These are phyloP conservation scores for Parnassius glacialis DNA, from an alignment of 2,888 invertebrate species.

Conservation along the genomic window DNA sequence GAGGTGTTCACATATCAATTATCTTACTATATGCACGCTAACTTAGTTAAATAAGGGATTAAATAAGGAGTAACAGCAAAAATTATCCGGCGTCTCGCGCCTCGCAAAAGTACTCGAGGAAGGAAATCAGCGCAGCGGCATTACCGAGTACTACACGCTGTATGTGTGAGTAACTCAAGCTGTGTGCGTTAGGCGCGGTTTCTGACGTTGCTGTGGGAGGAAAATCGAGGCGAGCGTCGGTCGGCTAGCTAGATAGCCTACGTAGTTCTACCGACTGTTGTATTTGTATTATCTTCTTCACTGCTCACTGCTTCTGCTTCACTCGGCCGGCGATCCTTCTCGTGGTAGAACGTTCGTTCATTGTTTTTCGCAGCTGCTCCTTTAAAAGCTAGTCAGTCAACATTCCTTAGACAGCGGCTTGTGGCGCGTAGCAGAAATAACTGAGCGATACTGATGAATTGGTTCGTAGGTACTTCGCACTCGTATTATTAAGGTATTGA, in stretches of 20 bases:
- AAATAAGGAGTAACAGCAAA: slow-evolving; percentile 33
- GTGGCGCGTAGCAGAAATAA: slow-evolving; percentile 75
- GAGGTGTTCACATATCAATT: slow-evolving; percentile 28
- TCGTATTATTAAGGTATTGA: slow-evolving; percentile 55
- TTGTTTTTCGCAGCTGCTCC: slow-evolving; percentile 47
- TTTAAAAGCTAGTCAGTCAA: slow-evolving; percentile 65
- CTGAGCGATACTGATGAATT: slow-evolving; percentile 71
- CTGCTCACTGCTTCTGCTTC: neutral
- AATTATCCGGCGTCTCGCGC: slow-evolving; percentile 48
- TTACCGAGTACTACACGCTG: slow-evolving; percentile 51
- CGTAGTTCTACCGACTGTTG: slow-evolving; percentile 22
- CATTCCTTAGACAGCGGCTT: slow-evolving; percentile 69
- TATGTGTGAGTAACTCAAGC: slow-evolving; percentile 39
- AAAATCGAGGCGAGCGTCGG: slow-evolving; percentile 48
- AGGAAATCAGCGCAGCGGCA: slow-evolving; percentile 68
- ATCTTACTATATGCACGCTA: slow-evolving; percentile 21
- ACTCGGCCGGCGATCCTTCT: slow-evolving; percentile 52
- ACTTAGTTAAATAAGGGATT: slow-evolving; percentile 26
- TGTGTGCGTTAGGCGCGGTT: slow-evolving; percentile 51
- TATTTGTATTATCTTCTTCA: slow-evolving; percentile 6
- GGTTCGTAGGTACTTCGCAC: slow-evolving; percentile 33
- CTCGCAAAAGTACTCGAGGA: slow-evolving; percentile 53
- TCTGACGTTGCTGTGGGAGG: slow-evolving; percentile 48
- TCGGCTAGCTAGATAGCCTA: slow-evolving; percentile 33
- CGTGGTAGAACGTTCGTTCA: slow-evolving; percentile 45